Evolutionary conservation across 2,888 invertebrate species (phyloP), one percentile per base, ranked within the genome.

Genomic region (Torymus auratus): DNA sequence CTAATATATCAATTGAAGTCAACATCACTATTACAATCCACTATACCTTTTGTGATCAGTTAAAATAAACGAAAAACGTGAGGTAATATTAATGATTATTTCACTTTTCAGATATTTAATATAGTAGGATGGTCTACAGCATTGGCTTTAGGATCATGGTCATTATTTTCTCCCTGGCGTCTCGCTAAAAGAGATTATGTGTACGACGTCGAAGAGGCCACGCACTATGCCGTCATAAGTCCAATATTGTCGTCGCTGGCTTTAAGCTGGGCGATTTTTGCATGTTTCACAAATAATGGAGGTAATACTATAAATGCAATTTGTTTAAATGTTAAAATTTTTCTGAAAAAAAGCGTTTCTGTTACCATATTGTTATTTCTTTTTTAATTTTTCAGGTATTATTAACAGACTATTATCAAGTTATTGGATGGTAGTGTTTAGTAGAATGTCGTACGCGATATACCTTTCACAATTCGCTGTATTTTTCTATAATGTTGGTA

Each of bases 401-500:
- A 84, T 94, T 23, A 92, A 93, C 52, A 89, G 88, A 65, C 83
- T 94, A 7, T 91, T 94, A 0, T 92, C 93, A 84, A 92, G 92
- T 68, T 91, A 93, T 17, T 92, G 93, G 14, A 87, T 95, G 83
- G 89, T 94, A 10, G 87, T 95, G 78, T 91, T 95, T 82, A 95
- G 95, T 84, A 92, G 94, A 60, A 92, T 95, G 50, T 94, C 95
- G 1, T 95, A 94, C 84, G 93, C 94, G 0, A 91, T 95, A 78
- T 95, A 94, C 84, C 91, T 95, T 53, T 92, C 93, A 53, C 94
- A 94, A 88, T 95, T 94, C 86, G 91, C 94, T 20, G 92, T 95
- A 65, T 94, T 94, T 85, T 93, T 95, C 81, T 94, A 94, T 83
- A 93, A 93, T 70, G 93, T 94, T 23, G 95, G 93, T 65, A 93